phyloP scores from a whole-genome alignment of 2,113 vertebrate genomes.

The Myodes glareolus region DNA sequence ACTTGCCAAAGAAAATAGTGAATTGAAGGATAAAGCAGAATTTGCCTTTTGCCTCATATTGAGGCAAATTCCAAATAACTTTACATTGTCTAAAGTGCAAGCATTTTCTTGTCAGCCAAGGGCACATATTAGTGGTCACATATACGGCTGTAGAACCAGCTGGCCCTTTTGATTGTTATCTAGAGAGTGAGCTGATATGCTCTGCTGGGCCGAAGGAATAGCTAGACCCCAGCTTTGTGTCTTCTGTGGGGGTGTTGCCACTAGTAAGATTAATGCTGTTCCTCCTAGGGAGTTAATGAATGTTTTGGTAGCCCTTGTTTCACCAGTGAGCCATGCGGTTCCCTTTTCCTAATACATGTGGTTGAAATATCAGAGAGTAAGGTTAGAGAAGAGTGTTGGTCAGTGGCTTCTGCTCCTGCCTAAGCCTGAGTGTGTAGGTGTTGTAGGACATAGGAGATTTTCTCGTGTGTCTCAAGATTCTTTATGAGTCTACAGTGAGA shows the following conservation, averaged over 20 bases:
- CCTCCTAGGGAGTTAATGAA: not conserved
- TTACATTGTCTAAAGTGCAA: constrained; percentile 9
- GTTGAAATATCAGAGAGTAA: not conserved
- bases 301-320: constrained; percentile 15
- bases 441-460: not conserved
- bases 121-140: constrained; percentile 1
- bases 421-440: not conserved
- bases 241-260: not conserved
- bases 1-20: not conserved
- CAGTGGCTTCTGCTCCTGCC: not conserved
- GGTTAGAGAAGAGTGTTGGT: not conserved
- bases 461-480: constrained; percentile 48
- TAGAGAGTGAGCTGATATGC: not conserved
- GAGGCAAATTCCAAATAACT: constrained; percentile 31
- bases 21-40: not conserved
- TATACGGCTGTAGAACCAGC: not conserved
- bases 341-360: not conserved
- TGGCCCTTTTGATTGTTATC: constrained; percentile 53
- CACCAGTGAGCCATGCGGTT: not conserved
- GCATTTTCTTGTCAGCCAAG: constrained; percentile 36
- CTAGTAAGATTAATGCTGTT: constrained; percentile 4
- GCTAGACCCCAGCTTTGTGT: not conserved
- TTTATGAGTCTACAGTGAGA: constrained; percentile 59
- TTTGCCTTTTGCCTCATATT: constrained; percentile 30
- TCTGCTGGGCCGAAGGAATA: constrained; percentile 5